Conservation (phyloP, 2,113 vertebrate species). For the Isurus oxyrinchus region DNA sequence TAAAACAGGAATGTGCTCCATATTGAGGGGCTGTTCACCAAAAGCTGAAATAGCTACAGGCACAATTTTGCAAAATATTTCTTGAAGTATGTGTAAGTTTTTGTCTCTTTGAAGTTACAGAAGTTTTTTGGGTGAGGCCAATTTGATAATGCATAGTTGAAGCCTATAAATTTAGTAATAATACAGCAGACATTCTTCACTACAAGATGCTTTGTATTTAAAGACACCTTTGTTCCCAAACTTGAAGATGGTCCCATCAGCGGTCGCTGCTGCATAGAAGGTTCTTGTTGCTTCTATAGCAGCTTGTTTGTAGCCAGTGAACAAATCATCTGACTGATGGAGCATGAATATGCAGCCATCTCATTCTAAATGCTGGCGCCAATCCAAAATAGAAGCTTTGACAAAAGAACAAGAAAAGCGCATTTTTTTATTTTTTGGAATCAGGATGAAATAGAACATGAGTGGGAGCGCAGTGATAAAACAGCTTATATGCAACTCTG, state of each 20-base stretch:
- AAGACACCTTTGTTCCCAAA: background rate
- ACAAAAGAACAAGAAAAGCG: background rate
- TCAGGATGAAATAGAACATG: background rate
- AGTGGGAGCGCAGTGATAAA: background rate
- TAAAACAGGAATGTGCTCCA: background rate
- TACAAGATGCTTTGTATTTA: background rate
- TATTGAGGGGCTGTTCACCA: background rate
- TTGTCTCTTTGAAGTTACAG: background rate
- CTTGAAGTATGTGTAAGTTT: background rate
- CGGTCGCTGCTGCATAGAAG: background rate
- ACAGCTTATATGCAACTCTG: background rate
- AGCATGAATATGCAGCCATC: background rate
- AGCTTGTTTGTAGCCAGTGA: background rate
- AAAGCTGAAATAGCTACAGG: background rate
- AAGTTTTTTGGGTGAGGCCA: background rate
- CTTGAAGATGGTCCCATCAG: background rate
- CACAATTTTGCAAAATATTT: background rate
- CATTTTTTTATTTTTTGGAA: background rate
- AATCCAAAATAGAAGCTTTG: constrained; percentile 13
- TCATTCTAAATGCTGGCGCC: background rate
- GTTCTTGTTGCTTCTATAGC: background rate
- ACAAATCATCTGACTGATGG: background rate
- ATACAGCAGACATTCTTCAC: background rate
- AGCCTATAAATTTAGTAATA: background rate
- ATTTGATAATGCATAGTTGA: background rate